A percentile compares a stretch with the other conserved stretches of the same genome.
Conservation (phyloP, 1,140 invertebrate genomes). For the Copidosoma floridanum region DNA sequence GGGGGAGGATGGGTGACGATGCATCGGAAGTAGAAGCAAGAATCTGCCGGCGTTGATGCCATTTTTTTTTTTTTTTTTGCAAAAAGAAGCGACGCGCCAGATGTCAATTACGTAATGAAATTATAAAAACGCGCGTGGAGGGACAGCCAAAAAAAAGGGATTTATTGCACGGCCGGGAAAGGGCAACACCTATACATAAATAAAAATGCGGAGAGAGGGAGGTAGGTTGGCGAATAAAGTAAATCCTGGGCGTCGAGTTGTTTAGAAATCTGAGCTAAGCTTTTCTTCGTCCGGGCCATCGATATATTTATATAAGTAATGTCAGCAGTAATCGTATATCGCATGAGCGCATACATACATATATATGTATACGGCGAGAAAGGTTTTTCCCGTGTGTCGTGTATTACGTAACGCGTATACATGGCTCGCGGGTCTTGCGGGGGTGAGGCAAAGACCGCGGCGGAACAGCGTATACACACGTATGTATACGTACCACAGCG, state of each 20-base stretch:
- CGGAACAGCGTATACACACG: background rate
- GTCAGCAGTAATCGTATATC: too few relatives aligned
- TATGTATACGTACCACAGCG: too few relatives aligned
- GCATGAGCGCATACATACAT: too few relatives aligned
- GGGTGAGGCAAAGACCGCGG: too few relatives aligned
- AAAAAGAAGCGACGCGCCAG: background rate
- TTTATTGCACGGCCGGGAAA: background rate
- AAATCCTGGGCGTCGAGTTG: slow-evolving; percentile 41
- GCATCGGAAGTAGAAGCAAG: background rate
- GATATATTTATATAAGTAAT: too few relatives aligned
- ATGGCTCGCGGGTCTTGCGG: too few relatives aligned
- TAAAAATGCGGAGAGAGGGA: background rate
- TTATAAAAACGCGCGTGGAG: slow-evolving; percentile 8
- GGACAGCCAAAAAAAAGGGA: background rate
- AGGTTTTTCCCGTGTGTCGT: too few relatives aligned
- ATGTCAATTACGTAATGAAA: slow-evolving; percentile 21
- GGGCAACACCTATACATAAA: background rate
- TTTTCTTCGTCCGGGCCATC: too few relatives aligned
- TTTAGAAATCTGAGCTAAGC: slow-evolving; percentile 42
- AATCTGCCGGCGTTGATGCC: background rate
- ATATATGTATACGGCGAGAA: too few relatives aligned
- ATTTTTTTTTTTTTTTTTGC: background rate
- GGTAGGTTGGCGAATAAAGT: slow-evolving; percentile 6
- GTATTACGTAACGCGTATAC: too few relatives aligned
- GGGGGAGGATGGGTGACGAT: slow-evolving; percentile 3